Percentiles rank a stretch among this genome's conserved stretches.
Conservation (phyloP, 2,113 vertebrate genomes). For the Hirundichthys speculiger region DNA sequence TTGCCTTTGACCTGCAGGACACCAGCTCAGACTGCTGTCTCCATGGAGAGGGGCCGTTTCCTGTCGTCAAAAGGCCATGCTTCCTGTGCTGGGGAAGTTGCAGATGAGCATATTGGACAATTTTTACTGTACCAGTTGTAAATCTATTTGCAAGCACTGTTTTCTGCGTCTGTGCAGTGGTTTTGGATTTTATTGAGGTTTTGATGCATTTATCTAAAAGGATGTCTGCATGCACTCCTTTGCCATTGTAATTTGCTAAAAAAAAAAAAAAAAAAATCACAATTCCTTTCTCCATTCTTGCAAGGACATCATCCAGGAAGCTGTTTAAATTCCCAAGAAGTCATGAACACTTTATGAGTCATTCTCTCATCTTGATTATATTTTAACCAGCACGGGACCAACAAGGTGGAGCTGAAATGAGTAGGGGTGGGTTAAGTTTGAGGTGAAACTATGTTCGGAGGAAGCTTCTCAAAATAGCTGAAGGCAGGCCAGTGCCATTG, state of each 20-base stretch:
- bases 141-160: not conserved
- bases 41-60: conserved; percentile 65
- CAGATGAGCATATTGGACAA: conserved; percentile 9
- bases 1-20: conserved; percentile 66
- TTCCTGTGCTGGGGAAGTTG: conserved; percentile 60
- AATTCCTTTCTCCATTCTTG: not conserved
- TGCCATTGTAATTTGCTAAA: not conserved
- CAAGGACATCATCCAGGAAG: conserved; percentile 47
- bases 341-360: conserved; percentile 41
- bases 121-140: not conserved
- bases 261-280: not conserved
- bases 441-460: conserved; percentile 46
- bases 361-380: conserved; percentile 25
- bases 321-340: conserved; percentile 22
- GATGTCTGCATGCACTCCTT: too few species aligned
- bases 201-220: too few species aligned
- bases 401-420: conserved; percentile 14
- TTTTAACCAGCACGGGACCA: conserved; percentile 25
- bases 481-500: conserved; percentile 60
- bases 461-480: conserved; percentile 69
- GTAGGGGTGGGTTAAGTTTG: conserved; percentile 27
- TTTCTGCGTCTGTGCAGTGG: too few species aligned
- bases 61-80: conserved; percentile 64
- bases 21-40: conserved; percentile 71
- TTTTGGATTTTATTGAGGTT: too few species aligned